Evolutionary conservation across 2,888 invertebrate genomes (phyloP), one percentile per base, ranked within the genome.

Genomic region (Metacarcinus magister): DNA sequence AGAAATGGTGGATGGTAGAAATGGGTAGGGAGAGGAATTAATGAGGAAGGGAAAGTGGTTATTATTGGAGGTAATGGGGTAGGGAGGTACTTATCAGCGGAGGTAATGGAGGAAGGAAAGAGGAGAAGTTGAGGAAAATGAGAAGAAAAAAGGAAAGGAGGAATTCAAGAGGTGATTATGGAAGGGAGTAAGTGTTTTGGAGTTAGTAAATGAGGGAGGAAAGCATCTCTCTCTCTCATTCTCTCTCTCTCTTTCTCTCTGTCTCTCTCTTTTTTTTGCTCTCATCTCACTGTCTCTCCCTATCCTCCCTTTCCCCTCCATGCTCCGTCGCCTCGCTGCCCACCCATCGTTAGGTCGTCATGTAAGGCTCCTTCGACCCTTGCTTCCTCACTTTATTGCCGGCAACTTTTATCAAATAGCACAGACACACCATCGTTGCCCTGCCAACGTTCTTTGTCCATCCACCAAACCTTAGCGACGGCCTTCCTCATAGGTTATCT

Each of bases 261-360:
- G 28, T 28, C 32, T 28, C 93, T 60, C 93, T 60, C 60, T 28
- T 54, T 43, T 44, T 44, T 43, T n/a, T 75, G 19, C 16, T 10
- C 60, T 28, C 32, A 32, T 23, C 94, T 46, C 87, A 28, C 94
- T 60, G 48, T 60, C 87, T 94, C 94, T 94, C 46, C 28, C 94
- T 46, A 16, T 23, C 48, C 10, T 3, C 32, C 23, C 7, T n/a
- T 44, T 8, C 5, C 75, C 5, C 75, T 75, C 93, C 75, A 10
- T 39, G 75, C 19, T 67, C 44, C 75, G 7, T n/a, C 39, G 19
- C 28, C 48, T 19, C 46, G 2, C 92, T 54, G 0, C 48, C 28
- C n/a, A 23, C 16, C 13, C 91, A 19, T 46, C 91, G 32, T 46
- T 91, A 44, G 46, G 44, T 43, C 44, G 23, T 91, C 82, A 32